These are phyloP conservation scores for Drosophila gaucha DNA, from an alignment of 2,888 invertebrate species.

Conservation along the genomic window DNA sequence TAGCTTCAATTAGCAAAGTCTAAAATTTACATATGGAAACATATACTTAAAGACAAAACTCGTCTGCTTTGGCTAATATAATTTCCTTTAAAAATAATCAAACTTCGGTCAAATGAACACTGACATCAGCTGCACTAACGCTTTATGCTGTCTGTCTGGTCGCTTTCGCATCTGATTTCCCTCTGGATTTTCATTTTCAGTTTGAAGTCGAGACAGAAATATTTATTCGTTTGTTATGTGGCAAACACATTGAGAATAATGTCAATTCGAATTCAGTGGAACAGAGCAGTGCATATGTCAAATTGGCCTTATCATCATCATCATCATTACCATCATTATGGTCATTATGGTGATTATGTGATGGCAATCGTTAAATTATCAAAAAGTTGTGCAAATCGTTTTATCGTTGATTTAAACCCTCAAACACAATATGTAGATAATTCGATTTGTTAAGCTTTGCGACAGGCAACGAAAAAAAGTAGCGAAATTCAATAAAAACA, in stretches of 20 bases:
- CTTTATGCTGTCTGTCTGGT: constrained; percentile 1
- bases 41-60: no score
- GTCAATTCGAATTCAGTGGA: constrained; percentile 31
- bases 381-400: constrained; percentile 38
- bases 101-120: constrained; percentile 14
- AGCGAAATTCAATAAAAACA: background rate
- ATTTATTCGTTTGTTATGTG: constrained; percentile 17
- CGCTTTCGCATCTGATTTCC: constrained; percentile 38
- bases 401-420: constrained; percentile 26
- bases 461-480: constrained; percentile 5
- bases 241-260: constrained; percentile 52
- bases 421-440: constrained; percentile 46
- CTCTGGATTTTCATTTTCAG: constrained; percentile 47
- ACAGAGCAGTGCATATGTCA: constrained; percentile 23
- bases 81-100: constrained; percentile 4
- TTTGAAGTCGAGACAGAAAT: constrained; percentile 24
- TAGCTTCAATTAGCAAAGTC: no score
- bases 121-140: constrained; percentile 18
- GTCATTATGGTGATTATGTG: constrained; percentile 21
- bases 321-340: constrained; percentile 26
- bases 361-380: constrained; percentile 40
- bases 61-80: background rate
- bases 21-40: no score
- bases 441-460: constrained; percentile 60
- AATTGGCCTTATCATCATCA: constrained; percentile 43